These are phyloP conservation scores for Proterorhinus semilunaris DNA, from an alignment of 2,113 vertebrate species.

Conservation along the genomic window DNA sequence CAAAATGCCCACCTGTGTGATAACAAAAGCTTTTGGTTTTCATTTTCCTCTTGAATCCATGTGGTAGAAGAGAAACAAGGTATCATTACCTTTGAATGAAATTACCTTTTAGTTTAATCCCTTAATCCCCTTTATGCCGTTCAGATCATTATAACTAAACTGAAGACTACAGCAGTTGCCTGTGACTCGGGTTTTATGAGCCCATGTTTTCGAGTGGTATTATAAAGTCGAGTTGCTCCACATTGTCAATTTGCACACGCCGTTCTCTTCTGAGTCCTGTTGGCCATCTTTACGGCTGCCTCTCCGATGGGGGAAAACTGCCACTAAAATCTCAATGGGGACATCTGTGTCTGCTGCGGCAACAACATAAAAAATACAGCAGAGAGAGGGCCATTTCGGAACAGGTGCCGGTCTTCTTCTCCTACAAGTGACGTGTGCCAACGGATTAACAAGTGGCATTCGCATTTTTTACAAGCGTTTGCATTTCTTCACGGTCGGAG, in stretches of 20 bases:
- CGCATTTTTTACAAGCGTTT: slow-evolving; percentile 60
- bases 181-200: slow-evolving; percentile 41
- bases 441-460: slow-evolving; percentile 69
- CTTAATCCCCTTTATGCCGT: slow-evolving; percentile 20
- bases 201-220: slow-evolving; percentile 42
- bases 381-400: slow-evolving; percentile 49
- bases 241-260: slow-evolving; percentile 46
- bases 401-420: slow-evolving; percentile 65
- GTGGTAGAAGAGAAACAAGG: neutral
- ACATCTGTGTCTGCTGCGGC: slow-evolving; percentile 64
- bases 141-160: slow-evolving; percentile 32
- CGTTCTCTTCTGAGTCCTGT: slow-evolving; percentile 45
- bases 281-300: slow-evolving; percentile 57
- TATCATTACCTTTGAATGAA: slow-evolving; percentile 45
- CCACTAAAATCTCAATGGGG: slow-evolving; percentile 70
- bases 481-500: slow-evolving; percentile 48
- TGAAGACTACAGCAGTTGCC: slow-evolving; percentile 12
- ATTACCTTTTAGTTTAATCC: slow-evolving; percentile 28
- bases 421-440: slow-evolving; percentile 54
- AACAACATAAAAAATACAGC: slow-evolving; percentile 57
- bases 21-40: slow-evolving; percentile 19
- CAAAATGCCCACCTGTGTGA: neutral
- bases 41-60: neutral
- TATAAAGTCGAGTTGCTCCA: slow-evolving; percentile 61
- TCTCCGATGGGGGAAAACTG: slow-evolving; percentile 54